phyloP scores from a whole-genome alignment of 1,140 invertebrate genomes.

The Zaprionus kolodkinae region DNA sequence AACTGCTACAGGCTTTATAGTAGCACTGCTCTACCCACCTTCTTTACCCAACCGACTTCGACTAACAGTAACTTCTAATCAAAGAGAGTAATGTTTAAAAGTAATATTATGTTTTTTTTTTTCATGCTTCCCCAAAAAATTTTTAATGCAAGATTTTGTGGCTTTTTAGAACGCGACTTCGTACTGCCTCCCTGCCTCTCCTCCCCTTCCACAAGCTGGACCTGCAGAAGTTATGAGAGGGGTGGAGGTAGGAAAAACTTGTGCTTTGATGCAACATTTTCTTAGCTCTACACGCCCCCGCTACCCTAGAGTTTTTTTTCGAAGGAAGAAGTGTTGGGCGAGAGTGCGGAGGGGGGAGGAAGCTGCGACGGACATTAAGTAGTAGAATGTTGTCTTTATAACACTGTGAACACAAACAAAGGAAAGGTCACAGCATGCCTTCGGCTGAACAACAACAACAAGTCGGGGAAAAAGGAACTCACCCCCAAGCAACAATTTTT shows the following conservation, averaged over 20 bases:
- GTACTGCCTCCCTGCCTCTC: no score
- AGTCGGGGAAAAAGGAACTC: conserved; percentile 47
- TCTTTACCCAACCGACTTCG: neutral
- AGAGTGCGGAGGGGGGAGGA: neutral
- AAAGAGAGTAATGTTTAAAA: conserved; percentile 57
- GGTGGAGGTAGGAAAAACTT: conserved; percentile 52
- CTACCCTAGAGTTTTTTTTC: neutral
- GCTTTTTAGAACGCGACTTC: conserved; percentile 57
- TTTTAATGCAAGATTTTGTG: conserved; percentile 64
- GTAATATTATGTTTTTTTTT: conserved; percentile 58
- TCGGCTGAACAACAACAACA: conserved; percentile 43
- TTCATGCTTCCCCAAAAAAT: conserved; percentile 20
- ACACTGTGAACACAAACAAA: conserved; percentile 80
- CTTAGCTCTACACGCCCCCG: neutral
- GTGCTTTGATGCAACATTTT: conserved; percentile 71
- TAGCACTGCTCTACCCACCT: neutral
- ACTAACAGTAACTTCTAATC: conserved; percentile 61
- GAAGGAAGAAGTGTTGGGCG: neutral
- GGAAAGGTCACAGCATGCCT: conserved; percentile 77
- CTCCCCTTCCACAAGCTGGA: neutral
- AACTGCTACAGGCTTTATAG: neutral
- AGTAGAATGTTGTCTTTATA: conserved; percentile 82
- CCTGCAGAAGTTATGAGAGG: conserved; percentile 16
- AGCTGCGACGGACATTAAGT: conserved; percentile 74
- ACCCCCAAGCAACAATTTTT: conserved; percentile 77